phyloP scores from a whole-genome alignment of 2,113 vertebrate species.

The Trinectes maculatus region DNA sequence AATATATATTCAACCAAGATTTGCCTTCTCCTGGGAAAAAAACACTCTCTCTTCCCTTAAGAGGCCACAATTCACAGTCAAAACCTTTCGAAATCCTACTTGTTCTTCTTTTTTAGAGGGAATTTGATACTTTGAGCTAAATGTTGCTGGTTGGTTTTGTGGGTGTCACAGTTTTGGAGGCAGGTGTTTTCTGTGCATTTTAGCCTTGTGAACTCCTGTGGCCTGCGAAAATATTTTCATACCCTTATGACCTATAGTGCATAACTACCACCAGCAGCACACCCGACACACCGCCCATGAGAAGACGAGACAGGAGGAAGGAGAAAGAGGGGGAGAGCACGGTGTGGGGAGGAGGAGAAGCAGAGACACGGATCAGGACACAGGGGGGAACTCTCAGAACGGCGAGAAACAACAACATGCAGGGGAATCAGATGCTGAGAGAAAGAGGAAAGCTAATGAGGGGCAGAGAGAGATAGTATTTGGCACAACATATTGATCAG shows the following conservation, averaged over 20 bases:
- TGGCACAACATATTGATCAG: slow-evolving; percentile 72
- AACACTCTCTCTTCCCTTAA: slow-evolving; percentile 47
- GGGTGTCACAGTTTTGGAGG: slow-evolving; percentile 80
- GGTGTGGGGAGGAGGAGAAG: slow-evolving; percentile 61
- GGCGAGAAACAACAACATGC: slow-evolving; percentile 58
- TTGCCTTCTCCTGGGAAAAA: slow-evolving; percentile 59
- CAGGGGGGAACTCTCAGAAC: slow-evolving; percentile 38
- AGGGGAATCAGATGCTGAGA: slow-evolving; percentile 68
- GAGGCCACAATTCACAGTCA: slow-evolving; percentile 59
- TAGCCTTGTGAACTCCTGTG: slow-evolving; percentile 72
- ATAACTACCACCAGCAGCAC: slow-evolving; percentile 74
- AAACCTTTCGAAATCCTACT: slow-evolving; percentile 46
- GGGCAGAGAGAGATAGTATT: slow-evolving; percentile 68
- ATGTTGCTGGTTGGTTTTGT: slow-evolving; percentile 78
- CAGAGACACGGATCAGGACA: slow-evolving; percentile 56
- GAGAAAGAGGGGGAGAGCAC: slow-evolving; percentile 76
- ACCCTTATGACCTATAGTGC: slow-evolving; percentile 75
- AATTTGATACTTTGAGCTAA: slow-evolving; percentile 72
- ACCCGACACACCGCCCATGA: slow-evolving; percentile 73
- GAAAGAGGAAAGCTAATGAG: slow-evolving; percentile 75
- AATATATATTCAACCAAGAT: slow-evolving; percentile 62
- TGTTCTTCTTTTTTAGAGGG: slow-evolving; percentile 67
- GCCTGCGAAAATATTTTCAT: slow-evolving; percentile 72
- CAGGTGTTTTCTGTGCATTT: slow-evolving; percentile 79
- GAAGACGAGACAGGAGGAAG: slow-evolving; percentile 76